A percentile compares a stretch with the other conserved stretches of the same genome.
phyloP scores from a whole-genome alignment of 2,888 invertebrate species.

The Caenorhabditis wallacei region DNA sequence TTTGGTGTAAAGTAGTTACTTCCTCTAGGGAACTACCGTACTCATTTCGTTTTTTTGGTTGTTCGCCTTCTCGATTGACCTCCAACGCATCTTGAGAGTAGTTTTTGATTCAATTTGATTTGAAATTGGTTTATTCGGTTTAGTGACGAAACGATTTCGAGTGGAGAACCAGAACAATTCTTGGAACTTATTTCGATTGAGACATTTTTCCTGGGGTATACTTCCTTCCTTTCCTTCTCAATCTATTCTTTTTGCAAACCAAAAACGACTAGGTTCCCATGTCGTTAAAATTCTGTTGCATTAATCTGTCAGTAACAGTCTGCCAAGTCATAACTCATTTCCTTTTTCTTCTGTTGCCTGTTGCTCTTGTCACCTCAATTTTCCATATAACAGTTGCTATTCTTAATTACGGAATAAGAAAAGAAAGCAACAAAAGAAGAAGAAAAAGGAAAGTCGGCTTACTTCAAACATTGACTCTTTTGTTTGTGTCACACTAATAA shows the following conservation, averaged over 20 bases:
- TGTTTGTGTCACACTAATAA: no score
- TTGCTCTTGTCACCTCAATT: constrained; percentile 10
- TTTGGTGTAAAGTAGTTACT: constrained; percentile 20
- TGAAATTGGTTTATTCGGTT: constrained; percentile 9
- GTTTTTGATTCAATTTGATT: no score
- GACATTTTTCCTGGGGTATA: no score
- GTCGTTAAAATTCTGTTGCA: background rate
- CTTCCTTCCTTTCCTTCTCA: no score
- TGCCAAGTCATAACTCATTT: constrained; percentile 34
- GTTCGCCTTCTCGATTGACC: no score
- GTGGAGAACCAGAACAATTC: background rate
- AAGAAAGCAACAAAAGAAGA: background rate
- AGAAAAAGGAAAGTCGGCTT: constrained; percentile 26
- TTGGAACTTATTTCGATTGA: no score
- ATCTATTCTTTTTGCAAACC: no score
- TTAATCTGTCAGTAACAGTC: background rate
- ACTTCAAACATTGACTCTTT: constrained; percentile 28
- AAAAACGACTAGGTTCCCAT: no score
- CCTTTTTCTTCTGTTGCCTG: no score
- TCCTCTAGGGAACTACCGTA: constrained; percentile 43
- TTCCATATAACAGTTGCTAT: background rate
- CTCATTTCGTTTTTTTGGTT: background rate
- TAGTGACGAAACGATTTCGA: background rate
- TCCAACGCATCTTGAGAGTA: background rate
- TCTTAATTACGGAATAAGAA: constrained; percentile 11